These are phyloP conservation scores for Notolepis coatsorum DNA, from an alignment of 2,797 vertebrate species.

Conservation along the genomic window DNA sequence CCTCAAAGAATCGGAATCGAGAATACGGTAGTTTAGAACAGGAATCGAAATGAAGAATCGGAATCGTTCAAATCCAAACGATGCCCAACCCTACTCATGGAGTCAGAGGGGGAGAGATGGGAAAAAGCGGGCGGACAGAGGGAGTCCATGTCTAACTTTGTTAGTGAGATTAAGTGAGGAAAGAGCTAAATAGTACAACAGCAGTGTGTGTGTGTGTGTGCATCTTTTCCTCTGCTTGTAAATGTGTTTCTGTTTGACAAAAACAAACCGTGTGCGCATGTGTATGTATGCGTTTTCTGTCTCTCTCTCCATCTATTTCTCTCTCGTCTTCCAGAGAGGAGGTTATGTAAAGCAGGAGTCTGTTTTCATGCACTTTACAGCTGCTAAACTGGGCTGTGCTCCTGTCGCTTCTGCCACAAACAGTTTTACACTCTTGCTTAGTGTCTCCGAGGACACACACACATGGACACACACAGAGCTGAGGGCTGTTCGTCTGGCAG, in stretches of 20 bases:
- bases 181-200: neutral
- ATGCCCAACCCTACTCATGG: no score
- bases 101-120: no score
- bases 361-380: constrained; percentile 72
- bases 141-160: no score
- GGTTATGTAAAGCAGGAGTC: constrained; percentile 55
- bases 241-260: neutral
- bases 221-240: neutral
- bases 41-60: no score
- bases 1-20: no score
- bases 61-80: no score
- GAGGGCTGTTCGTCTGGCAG: constrained; percentile 26
- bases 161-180: no score
- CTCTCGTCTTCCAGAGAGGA: constrained; percentile 25
- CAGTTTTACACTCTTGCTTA: constrained; percentile 55
- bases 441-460: constrained; percentile 55
- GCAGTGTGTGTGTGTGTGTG: neutral
- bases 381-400: constrained; percentile 67
- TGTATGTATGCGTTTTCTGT: constrained; percentile 31
- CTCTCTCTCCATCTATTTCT: constrained; percentile 24
- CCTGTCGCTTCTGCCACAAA: constrained; percentile 33
- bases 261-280: constrained; percentile 8
- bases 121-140: neutral
- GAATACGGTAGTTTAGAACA: no score
- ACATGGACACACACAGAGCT: constrained; percentile 16